Conservation (phyloP, 2,797 vertebrate genomes). For the Trematomus bernacchii region DNA sequence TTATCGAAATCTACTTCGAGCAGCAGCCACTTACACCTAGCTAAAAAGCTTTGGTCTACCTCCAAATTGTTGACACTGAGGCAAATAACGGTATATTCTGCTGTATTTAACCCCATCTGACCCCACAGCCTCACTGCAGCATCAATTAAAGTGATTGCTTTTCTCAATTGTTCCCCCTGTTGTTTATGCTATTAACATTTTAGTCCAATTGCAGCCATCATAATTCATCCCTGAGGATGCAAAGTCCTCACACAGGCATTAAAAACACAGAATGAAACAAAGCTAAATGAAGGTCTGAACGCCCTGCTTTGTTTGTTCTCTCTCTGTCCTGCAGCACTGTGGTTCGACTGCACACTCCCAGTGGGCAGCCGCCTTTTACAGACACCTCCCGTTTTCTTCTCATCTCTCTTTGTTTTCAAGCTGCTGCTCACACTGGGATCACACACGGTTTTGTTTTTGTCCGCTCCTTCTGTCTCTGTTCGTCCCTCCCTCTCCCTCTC, state of each 20-base stretch:
- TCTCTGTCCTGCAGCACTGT: not conserved
- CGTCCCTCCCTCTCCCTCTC: not conserved
- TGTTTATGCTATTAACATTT: constrained; percentile 60
- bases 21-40: constrained; percentile 5
- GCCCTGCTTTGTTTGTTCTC: constrained; percentile 18
- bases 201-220: constrained; percentile 48
- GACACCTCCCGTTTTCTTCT: constrained; percentile 37
- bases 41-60: not conserved
- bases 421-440: constrained; percentile 38
- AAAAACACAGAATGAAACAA: constrained; percentile 29
- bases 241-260: constrained; percentile 37
- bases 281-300: constrained; percentile 11
- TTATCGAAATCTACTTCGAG: not conserved
- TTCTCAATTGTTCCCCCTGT: constrained; percentile 42
- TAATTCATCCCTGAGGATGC: constrained; percentile 52
- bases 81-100: not conserved
- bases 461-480: not conserved
- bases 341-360: constrained; percentile 5
- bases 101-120: constrained; percentile 31
- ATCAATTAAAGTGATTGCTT: constrained; percentile 64
- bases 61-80: constrained; percentile 15
- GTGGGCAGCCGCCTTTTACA: constrained; percentile 22
- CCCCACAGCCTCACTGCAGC: constrained; percentile 28
- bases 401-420: constrained; percentile 48
- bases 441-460: constrained; percentile 14